Evolutionary conservation across 2,797 vertebrate genomes (phyloP).

Genomic region (Prunella strophiata): DNA sequence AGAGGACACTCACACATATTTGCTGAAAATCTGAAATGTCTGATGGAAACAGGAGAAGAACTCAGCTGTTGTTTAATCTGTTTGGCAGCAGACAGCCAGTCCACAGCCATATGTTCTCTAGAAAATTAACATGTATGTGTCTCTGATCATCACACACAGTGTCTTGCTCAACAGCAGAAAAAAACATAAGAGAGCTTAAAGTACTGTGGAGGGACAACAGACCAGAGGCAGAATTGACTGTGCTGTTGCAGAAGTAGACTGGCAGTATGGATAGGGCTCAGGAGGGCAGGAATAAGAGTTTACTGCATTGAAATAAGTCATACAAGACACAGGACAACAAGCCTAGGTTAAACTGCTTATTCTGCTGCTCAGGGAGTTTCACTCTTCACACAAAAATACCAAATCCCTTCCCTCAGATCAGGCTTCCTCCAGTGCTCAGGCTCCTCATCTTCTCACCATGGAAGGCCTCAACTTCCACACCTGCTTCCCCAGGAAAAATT

Average conservation of each 20-base stretch:
- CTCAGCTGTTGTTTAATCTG: slow-evolving; percentile 61
- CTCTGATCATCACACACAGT: background rate
- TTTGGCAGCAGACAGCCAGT: slow-evolving; percentile 40
- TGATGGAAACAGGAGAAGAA: background rate
- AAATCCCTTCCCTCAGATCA: background rate
- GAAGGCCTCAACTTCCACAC: slow-evolving; percentile 27
- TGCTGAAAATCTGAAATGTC: slow-evolving; percentile 47
- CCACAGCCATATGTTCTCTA: slow-evolving; percentile 10
- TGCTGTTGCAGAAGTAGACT: background rate
- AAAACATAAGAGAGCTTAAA: background rate
- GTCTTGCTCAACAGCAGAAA: background rate
- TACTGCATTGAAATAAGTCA: background rate
- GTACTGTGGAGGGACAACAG: background rate
- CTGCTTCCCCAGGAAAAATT: slow-evolving; percentile 35
- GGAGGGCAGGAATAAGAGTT: background rate
- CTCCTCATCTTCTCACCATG: background rate
- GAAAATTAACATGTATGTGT: background rate
- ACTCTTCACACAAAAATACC: background rate
- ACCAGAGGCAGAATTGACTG: background rate
- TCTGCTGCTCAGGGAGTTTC: background rate
- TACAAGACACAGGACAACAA: background rate
- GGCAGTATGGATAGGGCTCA: background rate
- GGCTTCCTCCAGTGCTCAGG: background rate
- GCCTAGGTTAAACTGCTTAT: background rate
- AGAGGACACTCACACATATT: slow-evolving; percentile 39